Evolutionary conservation across 2,797 vertebrate genomes (phyloP).

Genomic region (Zalophus californianus): DNA sequence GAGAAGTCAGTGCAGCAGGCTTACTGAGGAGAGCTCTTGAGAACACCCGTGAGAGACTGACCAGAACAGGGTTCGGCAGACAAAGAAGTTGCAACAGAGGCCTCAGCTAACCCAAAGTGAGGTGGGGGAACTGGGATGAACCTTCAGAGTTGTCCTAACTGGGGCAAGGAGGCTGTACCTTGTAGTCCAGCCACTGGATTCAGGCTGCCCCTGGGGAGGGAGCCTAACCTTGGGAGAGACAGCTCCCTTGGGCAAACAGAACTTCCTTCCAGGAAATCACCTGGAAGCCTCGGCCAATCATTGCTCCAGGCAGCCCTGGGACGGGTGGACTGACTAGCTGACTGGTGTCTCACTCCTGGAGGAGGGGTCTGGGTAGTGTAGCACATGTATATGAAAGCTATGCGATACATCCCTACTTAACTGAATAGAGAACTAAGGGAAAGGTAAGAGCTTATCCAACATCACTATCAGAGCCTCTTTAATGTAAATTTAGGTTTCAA

Average conservation of each 20-base stretch:
- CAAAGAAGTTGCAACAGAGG: not conserved
- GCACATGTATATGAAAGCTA: not conserved
- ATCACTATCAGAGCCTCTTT: not conserved
- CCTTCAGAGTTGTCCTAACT: not conserved
- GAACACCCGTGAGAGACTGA: not conserved
- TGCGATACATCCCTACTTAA: not conserved
- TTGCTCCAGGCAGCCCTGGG: not conserved
- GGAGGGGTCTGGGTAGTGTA: not conserved
- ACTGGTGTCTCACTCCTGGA: not conserved
- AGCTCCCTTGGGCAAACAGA: not conserved
- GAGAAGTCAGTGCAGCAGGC: not conserved
- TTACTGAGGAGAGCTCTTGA: not conserved
- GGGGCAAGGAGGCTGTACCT: not conserved
- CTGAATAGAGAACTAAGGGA: not conserved
- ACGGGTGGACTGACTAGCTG: not conserved
- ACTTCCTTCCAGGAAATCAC: slow-evolving; percentile 1
- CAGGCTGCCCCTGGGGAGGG: not conserved
- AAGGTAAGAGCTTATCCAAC: not conserved
- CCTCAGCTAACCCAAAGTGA: not conserved
- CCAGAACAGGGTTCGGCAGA: not conserved
- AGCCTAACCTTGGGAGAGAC: not conserved
- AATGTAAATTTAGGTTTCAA: not conserved
- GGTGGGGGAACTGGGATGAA: not conserved
- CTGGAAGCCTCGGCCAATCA: not conserved
- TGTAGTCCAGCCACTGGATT: not conserved